Conservation (phyloP, 2,113 vertebrate genomes). For the Dinomys branickii region DNA sequence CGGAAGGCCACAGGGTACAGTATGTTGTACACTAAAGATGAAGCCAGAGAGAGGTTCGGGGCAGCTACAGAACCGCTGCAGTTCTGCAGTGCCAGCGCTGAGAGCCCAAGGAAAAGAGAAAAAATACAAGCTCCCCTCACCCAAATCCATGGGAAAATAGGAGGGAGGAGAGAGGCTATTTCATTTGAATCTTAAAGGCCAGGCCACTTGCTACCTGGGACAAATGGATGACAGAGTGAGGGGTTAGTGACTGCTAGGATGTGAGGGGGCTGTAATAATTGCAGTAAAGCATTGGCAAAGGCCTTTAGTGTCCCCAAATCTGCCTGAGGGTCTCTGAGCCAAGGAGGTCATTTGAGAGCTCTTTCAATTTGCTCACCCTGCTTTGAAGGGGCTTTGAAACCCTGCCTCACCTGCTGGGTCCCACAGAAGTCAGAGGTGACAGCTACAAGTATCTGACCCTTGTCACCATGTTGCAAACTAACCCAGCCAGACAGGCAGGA, state of each 20-base stretch:
- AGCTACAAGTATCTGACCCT: background rate
- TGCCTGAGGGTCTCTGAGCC: background rate
- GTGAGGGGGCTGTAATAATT: background rate
- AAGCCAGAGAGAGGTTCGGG: background rate
- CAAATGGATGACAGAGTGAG: background rate
- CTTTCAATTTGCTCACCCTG: background rate
- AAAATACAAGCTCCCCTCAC: background rate
- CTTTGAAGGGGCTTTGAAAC: background rate
- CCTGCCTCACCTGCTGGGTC: background rate
- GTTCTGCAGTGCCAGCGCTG: background rate
- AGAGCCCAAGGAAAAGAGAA: background rate
- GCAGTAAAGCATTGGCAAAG: background rate
- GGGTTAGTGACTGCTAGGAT: background rate
- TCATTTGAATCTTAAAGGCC: background rate
- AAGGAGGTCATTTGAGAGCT: background rate
- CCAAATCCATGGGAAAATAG: background rate
- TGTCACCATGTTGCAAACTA: background rate
- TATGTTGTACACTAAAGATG: too few relatives aligned
- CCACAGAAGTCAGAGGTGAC: background rate
- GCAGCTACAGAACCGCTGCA: background rate
- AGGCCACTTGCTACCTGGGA: background rate
- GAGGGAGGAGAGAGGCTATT: background rate
- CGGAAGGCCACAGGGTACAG: background rate
- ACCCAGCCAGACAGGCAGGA: background rate
- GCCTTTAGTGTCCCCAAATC: background rate